A percentile compares a stretch with the other conserved stretches of the same genome.
Conservation (phyloP, 2,888 invertebrate species). For the Scrobipalpa costella region DNA sequence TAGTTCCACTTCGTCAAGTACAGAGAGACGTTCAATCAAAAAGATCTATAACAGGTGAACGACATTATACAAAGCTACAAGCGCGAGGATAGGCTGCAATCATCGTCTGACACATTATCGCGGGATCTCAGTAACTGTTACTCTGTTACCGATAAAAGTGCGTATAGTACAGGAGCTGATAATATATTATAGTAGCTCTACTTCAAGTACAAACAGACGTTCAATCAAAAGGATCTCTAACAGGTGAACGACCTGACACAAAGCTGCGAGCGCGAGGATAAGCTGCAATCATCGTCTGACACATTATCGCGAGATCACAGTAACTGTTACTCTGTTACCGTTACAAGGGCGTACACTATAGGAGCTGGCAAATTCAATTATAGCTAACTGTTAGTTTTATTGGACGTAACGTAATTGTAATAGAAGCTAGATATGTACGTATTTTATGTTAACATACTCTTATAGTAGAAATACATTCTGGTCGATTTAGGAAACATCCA, state of each 20-base stretch:
- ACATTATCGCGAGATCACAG: conserved; percentile 13
- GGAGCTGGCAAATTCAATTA: too few species aligned
- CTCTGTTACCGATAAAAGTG: conserved; percentile 11
- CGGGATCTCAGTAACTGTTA: conserved; percentile 12
- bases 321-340: conserved; percentile 13
- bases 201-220: conserved; percentile 35
- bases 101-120: conserved; percentile 9
- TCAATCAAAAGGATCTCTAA: conserved; percentile 4
- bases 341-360: background rate
- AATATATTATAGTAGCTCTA: too few species aligned
- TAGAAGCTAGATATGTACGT: too few species aligned
- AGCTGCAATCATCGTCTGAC: conserved; percentile 10
- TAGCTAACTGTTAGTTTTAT: too few species aligned
- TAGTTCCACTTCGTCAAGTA: background rate
- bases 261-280: background rate
- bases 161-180: background rate
- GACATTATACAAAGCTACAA: background rate
- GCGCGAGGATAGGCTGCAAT: conserved; percentile 2
- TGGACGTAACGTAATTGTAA: too few species aligned
- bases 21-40: conserved; percentile 35
- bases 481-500: too few species aligned
- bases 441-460: too few species aligned
- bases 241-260: conserved; percentile 33
- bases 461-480: too few species aligned
- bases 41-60: conserved; percentile 33